Percentiles rank a stretch among this genome's conserved stretches.
phyloP scores from a whole-genome alignment of 2,888 invertebrate species.

The Nebria brevicollis region DNA sequence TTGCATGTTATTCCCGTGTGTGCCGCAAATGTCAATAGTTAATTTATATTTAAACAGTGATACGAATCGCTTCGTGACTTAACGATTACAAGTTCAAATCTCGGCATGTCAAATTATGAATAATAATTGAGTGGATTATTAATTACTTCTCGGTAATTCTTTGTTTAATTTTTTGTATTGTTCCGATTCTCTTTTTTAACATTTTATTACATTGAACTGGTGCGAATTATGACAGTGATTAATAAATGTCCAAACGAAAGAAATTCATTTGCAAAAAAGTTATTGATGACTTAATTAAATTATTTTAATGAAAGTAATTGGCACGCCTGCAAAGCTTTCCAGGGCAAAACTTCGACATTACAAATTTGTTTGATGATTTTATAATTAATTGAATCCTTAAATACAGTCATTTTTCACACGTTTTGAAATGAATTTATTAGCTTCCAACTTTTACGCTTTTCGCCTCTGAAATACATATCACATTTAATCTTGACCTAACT shows the following conservation, averaged over 20 bases:
- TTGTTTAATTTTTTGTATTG: conserved; percentile 28
- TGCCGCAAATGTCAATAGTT: conserved; percentile 24
- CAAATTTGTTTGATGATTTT: neutral
- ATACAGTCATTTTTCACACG: neutral
- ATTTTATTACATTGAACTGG: conserved; percentile 6
- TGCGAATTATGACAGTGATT: conserved; percentile 25
- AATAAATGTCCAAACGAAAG: conserved; percentile 21
- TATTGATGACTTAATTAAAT: conserved; percentile 37
- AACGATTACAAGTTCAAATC: conserved; percentile 30
- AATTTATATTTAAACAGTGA: conserved; percentile 31
- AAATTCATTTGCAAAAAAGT: conserved; percentile 33
- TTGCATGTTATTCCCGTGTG: neutral
- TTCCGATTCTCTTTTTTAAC: conserved; percentile 21
- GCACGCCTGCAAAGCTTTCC: neutral
- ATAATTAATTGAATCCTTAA: neutral
- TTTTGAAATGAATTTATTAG: neutral
- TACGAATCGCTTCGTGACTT: conserved; percentile 37
- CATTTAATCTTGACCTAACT: no score
- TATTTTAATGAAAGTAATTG: conserved; percentile 28
- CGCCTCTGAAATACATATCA: no score
- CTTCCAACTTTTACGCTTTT: no score
- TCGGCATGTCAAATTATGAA: conserved; percentile 35
- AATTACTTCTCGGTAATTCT: conserved; percentile 31
- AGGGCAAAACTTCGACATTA: neutral
- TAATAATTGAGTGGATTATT: conserved; percentile 34